Evolutionary conservation across 2,797 vertebrate species (phyloP).

Genomic region (Catharus ustulatus): DNA sequence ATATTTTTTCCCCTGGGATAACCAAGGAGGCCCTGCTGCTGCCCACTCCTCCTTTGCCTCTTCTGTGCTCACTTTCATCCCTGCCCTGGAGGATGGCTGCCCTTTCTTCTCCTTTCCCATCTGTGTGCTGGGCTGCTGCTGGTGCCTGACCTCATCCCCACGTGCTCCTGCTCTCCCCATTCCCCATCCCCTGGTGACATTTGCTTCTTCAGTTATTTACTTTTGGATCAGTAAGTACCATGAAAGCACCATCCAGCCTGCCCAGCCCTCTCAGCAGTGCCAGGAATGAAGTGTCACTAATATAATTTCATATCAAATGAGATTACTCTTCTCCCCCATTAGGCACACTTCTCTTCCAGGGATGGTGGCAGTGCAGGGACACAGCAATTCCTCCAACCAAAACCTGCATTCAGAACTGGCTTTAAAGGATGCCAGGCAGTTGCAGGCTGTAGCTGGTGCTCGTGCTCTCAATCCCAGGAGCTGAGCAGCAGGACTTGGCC

Average conservation of each 20-base stretch:
- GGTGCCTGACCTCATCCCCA: background rate
- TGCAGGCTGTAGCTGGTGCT: background rate
- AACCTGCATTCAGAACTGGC: background rate
- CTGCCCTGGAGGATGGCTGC: background rate
- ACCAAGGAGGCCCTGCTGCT: background rate
- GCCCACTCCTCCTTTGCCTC: background rate
- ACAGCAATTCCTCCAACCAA: slow-evolving; percentile 4
- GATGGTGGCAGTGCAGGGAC: background rate
- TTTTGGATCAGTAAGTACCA: slow-evolving; percentile 41
- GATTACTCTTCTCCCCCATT: slow-evolving; percentile 63
- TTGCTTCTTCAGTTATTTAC: background rate
- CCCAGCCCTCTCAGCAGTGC: slow-evolving; percentile 30
- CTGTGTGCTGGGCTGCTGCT: background rate
- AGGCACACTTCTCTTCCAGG: slow-evolving; percentile 26
- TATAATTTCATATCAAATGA: slow-evolving; percentile 58
- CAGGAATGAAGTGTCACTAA: slow-evolving; percentile 68
- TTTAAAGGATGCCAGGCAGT: background rate
- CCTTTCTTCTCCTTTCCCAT: background rate
- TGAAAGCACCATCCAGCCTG: slow-evolving; percentile 41
- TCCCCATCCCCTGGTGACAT: background rate
- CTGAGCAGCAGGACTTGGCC: background rate
- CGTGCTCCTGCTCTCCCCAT: background rate
- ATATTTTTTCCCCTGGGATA: background rate
- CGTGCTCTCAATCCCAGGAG: background rate
- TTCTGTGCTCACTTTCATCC: background rate